Conservation (phyloP, 2,888 invertebrate genomes). For the Rhagonycha fulva region DNA sequence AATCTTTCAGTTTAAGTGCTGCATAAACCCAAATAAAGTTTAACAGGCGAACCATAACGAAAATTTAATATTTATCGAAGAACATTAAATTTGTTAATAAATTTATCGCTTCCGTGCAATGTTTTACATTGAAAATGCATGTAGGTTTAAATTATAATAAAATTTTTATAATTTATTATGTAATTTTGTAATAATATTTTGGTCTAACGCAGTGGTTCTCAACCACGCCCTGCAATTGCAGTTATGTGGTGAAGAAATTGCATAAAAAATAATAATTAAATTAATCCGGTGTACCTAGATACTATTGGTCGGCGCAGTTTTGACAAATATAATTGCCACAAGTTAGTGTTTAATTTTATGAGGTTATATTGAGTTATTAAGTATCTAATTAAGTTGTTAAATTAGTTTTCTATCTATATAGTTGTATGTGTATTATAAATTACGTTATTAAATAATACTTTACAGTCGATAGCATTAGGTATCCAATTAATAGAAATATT, state of each 20-base stretch:
- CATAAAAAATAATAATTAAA: background rate
- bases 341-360: background rate
- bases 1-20: background rate
- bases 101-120: background rate
- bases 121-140: background rate
- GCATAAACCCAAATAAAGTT: background rate
- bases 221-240: background rate
- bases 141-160: background rate
- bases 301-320: background rate
- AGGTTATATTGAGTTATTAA: background rate
- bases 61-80: background rate
- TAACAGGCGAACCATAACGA: background rate
- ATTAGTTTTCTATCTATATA: background rate
- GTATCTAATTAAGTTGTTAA: background rate
- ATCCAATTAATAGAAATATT: conserved; percentile 19
- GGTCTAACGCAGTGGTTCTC: background rate
- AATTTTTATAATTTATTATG: background rate
- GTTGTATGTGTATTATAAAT: background rate
- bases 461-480: background rate
- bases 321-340: background rate
- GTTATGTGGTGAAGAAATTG: background rate
- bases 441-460: background rate
- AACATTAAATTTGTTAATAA: background rate
- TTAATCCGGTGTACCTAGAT: background rate
- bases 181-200: background rate